Evolutionary conservation across 2,888 invertebrate genomes (phyloP).

Genomic region (Acanthosepion esculentum): DNA sequence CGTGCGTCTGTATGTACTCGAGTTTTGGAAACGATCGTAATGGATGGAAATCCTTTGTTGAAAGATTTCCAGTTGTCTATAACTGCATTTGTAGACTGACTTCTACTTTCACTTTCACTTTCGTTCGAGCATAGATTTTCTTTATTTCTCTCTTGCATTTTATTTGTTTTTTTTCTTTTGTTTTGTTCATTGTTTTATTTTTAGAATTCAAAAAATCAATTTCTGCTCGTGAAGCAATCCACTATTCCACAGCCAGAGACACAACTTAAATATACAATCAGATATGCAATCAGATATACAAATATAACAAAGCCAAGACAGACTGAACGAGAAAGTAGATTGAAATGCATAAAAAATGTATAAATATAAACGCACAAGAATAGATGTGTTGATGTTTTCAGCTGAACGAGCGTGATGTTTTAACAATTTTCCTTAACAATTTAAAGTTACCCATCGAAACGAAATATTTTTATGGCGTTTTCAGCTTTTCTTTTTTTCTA

Average conservation of each 20-base stretch:
- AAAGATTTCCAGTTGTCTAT: too few relatives aligned
- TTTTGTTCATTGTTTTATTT: background rate
- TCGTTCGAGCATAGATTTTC: too few relatives aligned
- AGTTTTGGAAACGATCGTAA: too few relatives aligned
- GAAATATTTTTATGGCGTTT: background rate
- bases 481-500: background rate
- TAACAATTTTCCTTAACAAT: background rate
- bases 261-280: background rate
- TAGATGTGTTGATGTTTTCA: background rate
- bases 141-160: background rate
- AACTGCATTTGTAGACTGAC: too few relatives aligned
- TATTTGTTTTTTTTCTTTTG: background rate
- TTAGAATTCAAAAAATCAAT: background rate
- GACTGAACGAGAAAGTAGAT: background rate
- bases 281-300: background rate
- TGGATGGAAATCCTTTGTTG: too few relatives aligned
- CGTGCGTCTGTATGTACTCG: too few relatives aligned
- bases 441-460: background rate
- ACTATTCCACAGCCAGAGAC: background rate
- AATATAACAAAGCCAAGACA: background rate
- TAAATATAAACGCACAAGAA: background rate
- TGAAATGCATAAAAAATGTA: background rate
- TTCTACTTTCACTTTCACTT: too few relatives aligned
- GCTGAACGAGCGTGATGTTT: background rate
- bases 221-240: constrained; percentile 21